Conservation (phyloP, 2,797 vertebrate genomes). For the Podargus strigoides region DNA sequence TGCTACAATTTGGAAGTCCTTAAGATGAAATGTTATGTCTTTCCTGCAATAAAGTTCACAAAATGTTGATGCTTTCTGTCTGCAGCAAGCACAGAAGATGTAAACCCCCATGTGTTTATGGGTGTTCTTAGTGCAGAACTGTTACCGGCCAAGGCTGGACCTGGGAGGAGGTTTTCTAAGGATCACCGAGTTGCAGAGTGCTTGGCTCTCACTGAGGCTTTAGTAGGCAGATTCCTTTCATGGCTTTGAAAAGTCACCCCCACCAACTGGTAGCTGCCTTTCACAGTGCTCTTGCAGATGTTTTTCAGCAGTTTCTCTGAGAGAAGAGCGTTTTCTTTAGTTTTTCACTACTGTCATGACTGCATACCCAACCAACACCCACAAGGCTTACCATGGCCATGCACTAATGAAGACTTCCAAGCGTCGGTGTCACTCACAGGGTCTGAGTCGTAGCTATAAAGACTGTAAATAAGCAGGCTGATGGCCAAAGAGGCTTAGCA, state of each 20-base stretch:
- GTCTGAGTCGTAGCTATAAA: background rate
- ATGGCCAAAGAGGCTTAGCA: conserved; percentile 5
- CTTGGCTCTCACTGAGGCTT: background rate
- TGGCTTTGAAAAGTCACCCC: background rate
- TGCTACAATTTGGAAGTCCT: background rate
- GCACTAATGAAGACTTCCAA: background rate
- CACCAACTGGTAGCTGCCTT: rapidly evolving
- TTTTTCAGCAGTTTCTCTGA: background rate
- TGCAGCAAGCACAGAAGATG: background rate
- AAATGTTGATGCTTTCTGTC: background rate
- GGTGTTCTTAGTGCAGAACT: background rate
- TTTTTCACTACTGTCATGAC: background rate
- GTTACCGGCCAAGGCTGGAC: background rate
- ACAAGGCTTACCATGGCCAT: background rate
- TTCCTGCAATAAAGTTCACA: conserved; percentile 2
- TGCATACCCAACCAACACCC: background rate
- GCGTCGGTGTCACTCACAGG: background rate
- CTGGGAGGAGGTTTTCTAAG: background rate
- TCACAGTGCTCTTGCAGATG: background rate
- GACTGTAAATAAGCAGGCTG: background rate
- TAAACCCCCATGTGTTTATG: background rate
- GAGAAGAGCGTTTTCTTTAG: background rate
- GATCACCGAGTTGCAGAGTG: background rate
- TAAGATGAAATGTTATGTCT: background rate
- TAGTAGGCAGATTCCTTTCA: background rate